A percentile compares a stretch with the other conserved stretches of the same genome.
Evolutionary conservation across 2,888 invertebrate species (phyloP).

Genomic region (Urechis unicinctus): DNA sequence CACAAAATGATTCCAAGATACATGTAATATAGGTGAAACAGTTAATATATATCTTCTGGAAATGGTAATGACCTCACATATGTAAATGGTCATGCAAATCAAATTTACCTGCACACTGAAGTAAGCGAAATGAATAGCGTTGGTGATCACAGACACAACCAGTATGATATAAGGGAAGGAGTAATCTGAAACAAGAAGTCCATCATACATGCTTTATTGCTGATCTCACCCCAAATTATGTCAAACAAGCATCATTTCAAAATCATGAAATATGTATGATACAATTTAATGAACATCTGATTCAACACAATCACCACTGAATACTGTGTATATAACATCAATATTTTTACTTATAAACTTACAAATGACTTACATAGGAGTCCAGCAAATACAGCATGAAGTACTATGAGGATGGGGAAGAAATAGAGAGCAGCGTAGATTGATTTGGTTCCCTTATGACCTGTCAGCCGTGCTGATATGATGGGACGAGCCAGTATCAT

Average conservation of each 20-base stretch:
- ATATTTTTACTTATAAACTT: too few relatives aligned
- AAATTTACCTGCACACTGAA: slow-evolving; percentile 73
- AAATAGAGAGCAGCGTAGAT: slow-evolving; percentile 92
- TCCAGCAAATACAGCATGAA: slow-evolving; percentile 85
- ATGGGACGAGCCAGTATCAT: slow-evolving; percentile 75
- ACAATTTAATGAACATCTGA: too few relatives aligned
- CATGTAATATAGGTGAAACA: too few relatives aligned
- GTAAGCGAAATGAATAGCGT: slow-evolving; percentile 84
- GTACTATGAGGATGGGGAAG: slow-evolving; percentile 76
- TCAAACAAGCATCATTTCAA: too few relatives aligned
- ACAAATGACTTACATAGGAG: slow-evolving; percentile 67
- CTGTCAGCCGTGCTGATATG: slow-evolving; percentile 56
- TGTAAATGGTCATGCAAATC: too few relatives aligned
- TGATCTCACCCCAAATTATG: too few relatives aligned
- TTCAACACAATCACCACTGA: too few relatives aligned
- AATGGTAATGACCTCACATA: too few relatives aligned
- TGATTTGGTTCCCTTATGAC: slow-evolving; percentile 54
- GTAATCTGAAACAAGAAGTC: slow-evolving; percentile 73
- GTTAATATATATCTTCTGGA: too few relatives aligned
- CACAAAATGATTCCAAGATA: slow-evolving; percentile 6
- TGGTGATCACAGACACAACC: slow-evolving; percentile 83
- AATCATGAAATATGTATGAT: not conserved
- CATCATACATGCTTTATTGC: too few relatives aligned
- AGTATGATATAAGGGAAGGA: slow-evolving; percentile 89
- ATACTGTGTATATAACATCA: too few relatives aligned